These are phyloP conservation scores for Anhinga rufa DNA, from an alignment of 2,113 vertebrate species.

Conservation along the genomic window DNA sequence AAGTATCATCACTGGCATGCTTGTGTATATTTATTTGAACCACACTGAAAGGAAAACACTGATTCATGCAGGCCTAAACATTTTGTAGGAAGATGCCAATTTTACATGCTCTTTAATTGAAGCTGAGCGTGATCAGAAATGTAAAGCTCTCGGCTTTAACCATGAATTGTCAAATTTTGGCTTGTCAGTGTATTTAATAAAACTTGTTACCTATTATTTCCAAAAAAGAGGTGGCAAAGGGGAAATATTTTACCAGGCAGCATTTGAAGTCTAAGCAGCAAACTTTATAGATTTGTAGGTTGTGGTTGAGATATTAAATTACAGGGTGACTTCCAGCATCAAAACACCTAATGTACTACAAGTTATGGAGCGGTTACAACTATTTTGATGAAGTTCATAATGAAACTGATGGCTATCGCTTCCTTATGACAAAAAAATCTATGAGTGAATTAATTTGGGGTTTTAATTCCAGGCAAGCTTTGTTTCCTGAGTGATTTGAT, in stretches of 20 bases:
- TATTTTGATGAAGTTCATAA: background rate
- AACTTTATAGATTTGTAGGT: background rate
- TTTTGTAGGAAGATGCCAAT: background rate
- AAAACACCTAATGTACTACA: background rate
- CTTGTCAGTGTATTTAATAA: background rate
- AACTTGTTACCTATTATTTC: background rate
- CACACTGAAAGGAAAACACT: background rate
- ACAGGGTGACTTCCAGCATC: background rate
- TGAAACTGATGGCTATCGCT: background rate
- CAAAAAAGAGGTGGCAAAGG: background rate
- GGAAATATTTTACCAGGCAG: background rate
- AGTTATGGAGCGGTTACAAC: background rate
- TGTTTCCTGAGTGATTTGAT: background rate
- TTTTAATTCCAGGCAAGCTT: background rate
- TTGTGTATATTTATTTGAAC: background rate
- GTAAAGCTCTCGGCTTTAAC: background rate
- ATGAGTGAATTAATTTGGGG: background rate
- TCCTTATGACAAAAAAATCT: background rate
- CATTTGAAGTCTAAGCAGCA: background rate
- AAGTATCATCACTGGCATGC: background rate
- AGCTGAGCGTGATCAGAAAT: background rate
- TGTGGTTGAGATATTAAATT: background rate
- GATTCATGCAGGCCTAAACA: background rate
- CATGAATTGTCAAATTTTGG: background rate
- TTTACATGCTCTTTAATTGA: background rate